Conservation (phyloP, 2,888 invertebrate species). For the Leptopilina myrica region DNA sequence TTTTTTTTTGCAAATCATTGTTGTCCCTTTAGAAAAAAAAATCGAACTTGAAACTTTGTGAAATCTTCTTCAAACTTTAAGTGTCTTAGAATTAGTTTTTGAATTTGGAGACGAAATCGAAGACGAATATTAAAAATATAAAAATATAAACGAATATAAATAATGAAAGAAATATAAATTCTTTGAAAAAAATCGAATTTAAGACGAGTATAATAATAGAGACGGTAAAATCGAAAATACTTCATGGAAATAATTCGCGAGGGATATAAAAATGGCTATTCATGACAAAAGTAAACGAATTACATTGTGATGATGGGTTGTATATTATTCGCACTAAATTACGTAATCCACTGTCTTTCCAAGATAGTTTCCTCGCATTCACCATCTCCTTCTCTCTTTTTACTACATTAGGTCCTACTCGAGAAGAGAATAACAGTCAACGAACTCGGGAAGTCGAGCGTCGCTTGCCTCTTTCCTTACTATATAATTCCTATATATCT, state of each 20-base stretch:
- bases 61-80: no score
- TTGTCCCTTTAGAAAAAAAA: no score
- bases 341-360: slow-evolving; percentile 44
- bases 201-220: no score
- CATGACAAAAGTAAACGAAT: slow-evolving; percentile 28
- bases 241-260: not conserved
- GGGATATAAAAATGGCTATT: not conserved
- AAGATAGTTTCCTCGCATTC: slow-evolving; percentile 43
- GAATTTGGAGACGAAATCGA: no score
- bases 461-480: slow-evolving; percentile 56
- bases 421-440: slow-evolving; percentile 57
- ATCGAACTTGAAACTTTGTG: no score
- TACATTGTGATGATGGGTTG: slow-evolving; percentile 18
- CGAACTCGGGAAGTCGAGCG: slow-evolving; percentile 60
- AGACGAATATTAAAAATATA: no score
- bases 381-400: slow-evolving; percentile 51
- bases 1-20: no score
- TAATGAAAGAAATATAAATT: no score
- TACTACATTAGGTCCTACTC: slow-evolving; percentile 50
- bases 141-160: no score
- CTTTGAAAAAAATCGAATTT: no score
- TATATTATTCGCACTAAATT: slow-evolving; percentile 44
- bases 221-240: not conserved
- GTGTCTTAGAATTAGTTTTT: no score
- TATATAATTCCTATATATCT: slow-evolving; percentile 40